Percentiles rank a stretch among this genome's conserved stretches.
These are phyloP conservation scores for Cherax destructor DNA, from an alignment of 1,140 invertebrate genomes.

Conservation along the genomic window DNA sequence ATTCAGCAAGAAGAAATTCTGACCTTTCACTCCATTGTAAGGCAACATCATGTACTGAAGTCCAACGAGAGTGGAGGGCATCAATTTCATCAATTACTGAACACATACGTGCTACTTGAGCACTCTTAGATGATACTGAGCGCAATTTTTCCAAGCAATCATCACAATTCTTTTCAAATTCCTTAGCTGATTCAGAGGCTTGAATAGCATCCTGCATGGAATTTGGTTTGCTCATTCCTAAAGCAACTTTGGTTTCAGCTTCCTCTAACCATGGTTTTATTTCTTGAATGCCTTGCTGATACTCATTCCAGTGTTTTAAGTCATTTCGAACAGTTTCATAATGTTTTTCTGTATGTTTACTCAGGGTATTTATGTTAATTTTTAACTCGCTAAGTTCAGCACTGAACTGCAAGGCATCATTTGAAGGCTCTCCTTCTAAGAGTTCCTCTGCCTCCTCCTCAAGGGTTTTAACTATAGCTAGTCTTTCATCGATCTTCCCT, in stretches of 20 bases:
- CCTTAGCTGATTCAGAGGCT: conserved; percentile 82
- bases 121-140: conserved; percentile 77
- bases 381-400: conserved; percentile 83
- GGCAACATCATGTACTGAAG: conserved; percentile 84
- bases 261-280: conserved; percentile 92
- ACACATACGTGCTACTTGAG: conserved; percentile 84
- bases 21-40: conserved; percentile 85
- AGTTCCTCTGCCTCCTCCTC: conserved; percentile 86
- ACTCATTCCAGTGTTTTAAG: conserved; percentile 88
- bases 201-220: conserved; percentile 87
- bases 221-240: conserved; percentile 80
- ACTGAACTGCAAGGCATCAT: conserved; percentile 82
- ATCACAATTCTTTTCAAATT: conserved; percentile 85
- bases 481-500: conserved; percentile 79
- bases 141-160: conserved; percentile 77
- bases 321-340: conserved; percentile 85
- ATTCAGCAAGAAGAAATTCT: conserved; percentile 86
- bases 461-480: conserved; percentile 83
- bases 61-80: conserved; percentile 86
- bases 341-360: conserved; percentile 83
- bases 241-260: conserved; percentile 85
- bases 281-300: conserved; percentile 83
- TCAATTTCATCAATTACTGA: conserved; percentile 88
- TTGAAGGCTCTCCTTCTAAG: conserved; percentile 76
- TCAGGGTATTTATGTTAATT: conserved; percentile 80